These are phyloP conservation scores for Blastobasis lacticolella DNA, from an alignment of 2,888 invertebrate genomes.

Conservation along the genomic window DNA sequence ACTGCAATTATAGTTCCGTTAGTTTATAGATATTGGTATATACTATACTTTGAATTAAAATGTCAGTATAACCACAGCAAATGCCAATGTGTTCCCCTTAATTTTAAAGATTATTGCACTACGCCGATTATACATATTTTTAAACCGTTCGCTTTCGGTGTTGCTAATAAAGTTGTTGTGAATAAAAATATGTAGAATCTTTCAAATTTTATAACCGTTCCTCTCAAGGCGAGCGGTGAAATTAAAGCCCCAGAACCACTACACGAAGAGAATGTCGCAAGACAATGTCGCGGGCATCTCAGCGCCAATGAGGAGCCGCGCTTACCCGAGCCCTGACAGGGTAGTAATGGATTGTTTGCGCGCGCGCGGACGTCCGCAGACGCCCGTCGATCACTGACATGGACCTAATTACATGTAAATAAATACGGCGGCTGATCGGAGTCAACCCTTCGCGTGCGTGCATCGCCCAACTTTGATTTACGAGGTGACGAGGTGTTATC, in stretches of 20 bases:
- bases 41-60: no score
- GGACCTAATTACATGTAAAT: constrained; percentile 68
- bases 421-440: constrained; percentile 43
- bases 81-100: no score
- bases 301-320: neutral
- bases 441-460: constrained; percentile 21
- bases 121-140: neutral
- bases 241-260: no score
- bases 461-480: neutral
- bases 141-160: neutral
- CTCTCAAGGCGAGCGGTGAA: no score
- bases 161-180: neutral
- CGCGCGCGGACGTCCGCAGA: constrained; percentile 48
- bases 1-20: no score
- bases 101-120: neutral
- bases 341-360: constrained; percentile 63
- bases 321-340: constrained; percentile 34
- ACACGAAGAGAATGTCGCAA: neutral
- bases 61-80: no score
- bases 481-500: no score
- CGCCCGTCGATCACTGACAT: constrained; percentile 59
- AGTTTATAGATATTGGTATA: no score
- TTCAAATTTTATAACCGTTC: no score
- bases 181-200: neutral
- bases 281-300: neutral